Evolutionary conservation across 2,113 vertebrate species (phyloP).

Genomic region (Indri indri): DNA sequence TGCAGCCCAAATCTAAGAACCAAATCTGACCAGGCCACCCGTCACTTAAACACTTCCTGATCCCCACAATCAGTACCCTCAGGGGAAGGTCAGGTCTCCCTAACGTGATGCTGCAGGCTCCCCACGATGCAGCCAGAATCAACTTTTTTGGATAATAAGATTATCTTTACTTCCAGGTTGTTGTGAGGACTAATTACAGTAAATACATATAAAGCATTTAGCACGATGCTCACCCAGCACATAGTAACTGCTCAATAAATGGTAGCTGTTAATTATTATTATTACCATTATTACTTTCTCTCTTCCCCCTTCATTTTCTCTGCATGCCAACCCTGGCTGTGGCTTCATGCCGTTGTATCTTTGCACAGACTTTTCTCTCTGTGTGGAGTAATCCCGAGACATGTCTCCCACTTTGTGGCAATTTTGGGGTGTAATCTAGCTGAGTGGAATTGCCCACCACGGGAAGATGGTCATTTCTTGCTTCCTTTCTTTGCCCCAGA

Average conservation of each 20-base stretch:
- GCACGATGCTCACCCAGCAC: background rate
- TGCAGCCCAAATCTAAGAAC: background rate
- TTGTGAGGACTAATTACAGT: background rate
- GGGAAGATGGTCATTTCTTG: background rate
- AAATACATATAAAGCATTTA: background rate
- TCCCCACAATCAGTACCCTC: background rate
- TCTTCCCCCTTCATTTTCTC: background rate
- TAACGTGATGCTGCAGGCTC: background rate
- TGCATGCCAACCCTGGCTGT: background rate
- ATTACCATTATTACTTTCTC: background rate
- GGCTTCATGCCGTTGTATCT: background rate
- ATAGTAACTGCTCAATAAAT: background rate
- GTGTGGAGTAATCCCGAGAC: background rate
- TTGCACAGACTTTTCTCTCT: background rate
- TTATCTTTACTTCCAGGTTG: background rate
- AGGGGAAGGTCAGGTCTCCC: background rate
- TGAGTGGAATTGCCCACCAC: background rate
- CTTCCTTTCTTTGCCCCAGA: background rate
- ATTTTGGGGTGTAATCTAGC: background rate
- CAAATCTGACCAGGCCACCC: background rate
- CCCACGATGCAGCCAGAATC: background rate
- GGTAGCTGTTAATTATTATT: background rate
- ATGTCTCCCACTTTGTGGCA: background rate
- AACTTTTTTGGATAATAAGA: background rate
- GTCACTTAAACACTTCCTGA: background rate